Base-by-base conservation (phyloP, 1,140 invertebrate genomes). In the Psilanteris sp. region DNA sequence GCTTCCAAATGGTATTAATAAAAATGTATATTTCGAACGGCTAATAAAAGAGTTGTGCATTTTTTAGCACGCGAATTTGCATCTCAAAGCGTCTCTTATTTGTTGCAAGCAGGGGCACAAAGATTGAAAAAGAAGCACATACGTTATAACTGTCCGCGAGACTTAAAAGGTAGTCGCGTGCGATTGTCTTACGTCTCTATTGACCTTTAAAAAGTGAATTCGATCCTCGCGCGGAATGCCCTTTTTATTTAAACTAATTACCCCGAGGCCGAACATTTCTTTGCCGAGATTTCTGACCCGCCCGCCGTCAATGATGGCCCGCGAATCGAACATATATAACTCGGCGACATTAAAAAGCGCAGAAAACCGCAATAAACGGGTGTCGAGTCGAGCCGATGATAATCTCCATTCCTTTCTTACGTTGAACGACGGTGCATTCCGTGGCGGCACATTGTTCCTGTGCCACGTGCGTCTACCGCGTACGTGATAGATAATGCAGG, bases 351-450 rank as follows among this genome's bases (percentile, higher is more conserved):
- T 68, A 68, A 68, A 68, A 68, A 68, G 64, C 62, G 39, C 7
- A 55, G 62, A 46, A 55, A 67, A 50, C 31, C 64, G 52, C 64
- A 68, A 50, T 57, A 68, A 68, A 68, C 64, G 64, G 57, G 64
- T 68, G 52, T 57, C 52, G 64, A 13, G 27, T 13, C 6, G 34
- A 48, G 52, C 32, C 64, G 43, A 68, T 57, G 64, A 68, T 68
- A 68, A 68, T 68, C 64, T 68, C 64, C 64, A 68, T 68, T 68
- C 64, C 52, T 57, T 68, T 68, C 66, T 70, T 61, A 54, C 54
- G 66, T 43, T 34, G 32, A 70, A 71, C 44, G 14, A 39, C 55
- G 54, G 46, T 46, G 55, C 67, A 71, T 71, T 71, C 67, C 67
- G 48, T 24, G 37, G 55, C 46, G 64, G 55, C 55, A 71, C 67